Evolutionary conservation across 2,888 invertebrate genomes (phyloP).

Genomic region (Cremastinae sp.): DNA sequence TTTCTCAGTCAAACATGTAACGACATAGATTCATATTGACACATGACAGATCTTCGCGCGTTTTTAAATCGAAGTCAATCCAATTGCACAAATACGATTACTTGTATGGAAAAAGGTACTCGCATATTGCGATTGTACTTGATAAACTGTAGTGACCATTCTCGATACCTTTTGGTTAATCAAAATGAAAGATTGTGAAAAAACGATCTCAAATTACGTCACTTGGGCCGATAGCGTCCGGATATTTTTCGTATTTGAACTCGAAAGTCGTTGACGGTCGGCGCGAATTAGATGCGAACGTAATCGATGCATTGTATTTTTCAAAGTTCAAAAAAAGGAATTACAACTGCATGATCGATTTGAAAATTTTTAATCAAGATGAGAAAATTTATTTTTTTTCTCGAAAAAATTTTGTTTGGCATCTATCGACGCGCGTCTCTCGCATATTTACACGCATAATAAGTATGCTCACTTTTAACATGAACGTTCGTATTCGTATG

Average conservation of each 20-base stretch:
- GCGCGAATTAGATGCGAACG: too few relatives aligned
- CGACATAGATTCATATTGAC: conserved; percentile 14
- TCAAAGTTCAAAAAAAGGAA: too few relatives aligned
- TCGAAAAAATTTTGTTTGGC: too few relatives aligned
- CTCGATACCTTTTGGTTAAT: not conserved
- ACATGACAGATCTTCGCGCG: conserved; percentile 38
- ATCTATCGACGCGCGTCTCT: too few relatives aligned
- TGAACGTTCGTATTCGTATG: conserved; percentile 2
- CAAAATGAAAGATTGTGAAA: not conserved
- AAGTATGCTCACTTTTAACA: conserved; percentile 2
- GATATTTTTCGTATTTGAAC: too few relatives aligned
- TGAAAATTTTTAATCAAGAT: too few relatives aligned
- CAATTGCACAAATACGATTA: conserved; percentile 13
- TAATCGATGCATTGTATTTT: too few relatives aligned
- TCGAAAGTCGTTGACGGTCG: too few relatives aligned
- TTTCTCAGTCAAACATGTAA: not conserved
- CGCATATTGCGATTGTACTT: not conserved
- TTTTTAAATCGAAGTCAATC: not conserved
- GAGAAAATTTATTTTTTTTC: too few relatives aligned
- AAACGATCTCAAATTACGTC: conserved; percentile 2
- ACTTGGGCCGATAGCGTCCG: not conserved
- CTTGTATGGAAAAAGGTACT: not conserved
- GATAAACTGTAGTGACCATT: not conserved
- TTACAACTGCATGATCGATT: too few relatives aligned
- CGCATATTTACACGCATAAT: conserved; percentile 16